Evolutionary conservation across 1,140 invertebrate genomes (phyloP).

Genomic region (Neotoxoptera formosana): DNA sequence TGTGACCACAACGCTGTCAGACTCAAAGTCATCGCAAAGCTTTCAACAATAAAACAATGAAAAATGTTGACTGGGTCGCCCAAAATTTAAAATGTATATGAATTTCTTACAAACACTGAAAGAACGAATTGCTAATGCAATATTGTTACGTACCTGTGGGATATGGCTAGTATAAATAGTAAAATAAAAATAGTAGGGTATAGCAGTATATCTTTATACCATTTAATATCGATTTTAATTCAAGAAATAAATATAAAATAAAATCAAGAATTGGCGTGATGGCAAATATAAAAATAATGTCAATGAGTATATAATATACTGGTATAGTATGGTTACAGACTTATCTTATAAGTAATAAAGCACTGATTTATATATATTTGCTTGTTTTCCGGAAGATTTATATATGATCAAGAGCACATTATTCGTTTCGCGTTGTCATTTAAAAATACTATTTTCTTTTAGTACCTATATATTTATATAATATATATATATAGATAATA

Average conservation of each 20-base stretch:
- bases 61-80: too few relatives aligned
- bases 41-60: too few relatives aligned
- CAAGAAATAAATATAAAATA: not conserved
- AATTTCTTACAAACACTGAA: not conserved
- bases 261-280: not conserved
- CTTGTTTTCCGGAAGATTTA: not conserved
- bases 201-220: not conserved
- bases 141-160: not conserved
- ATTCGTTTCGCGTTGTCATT: not conserved
- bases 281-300: not conserved
- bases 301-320: not conserved
- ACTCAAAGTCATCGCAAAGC: too few relatives aligned
- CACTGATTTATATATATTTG: not conserved
- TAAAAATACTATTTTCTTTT: not conserved
- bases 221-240: slow-evolving; percentile 6
- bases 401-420: not conserved
- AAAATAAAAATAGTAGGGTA: slow-evolving; percentile 4
- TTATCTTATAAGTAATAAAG: not conserved
- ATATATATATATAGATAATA: slow-evolving; percentile 2
- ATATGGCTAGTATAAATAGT: not conserved
- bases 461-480: too few relatives aligned
- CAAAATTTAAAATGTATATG: too few relatives aligned
- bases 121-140: not conserved
- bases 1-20: too few relatives aligned
- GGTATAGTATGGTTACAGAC: not conserved